These are phyloP conservation scores for Caenorhabditis sp. DNA, from an alignment of 2,888 invertebrate genomes.

Conservation along the genomic window DNA sequence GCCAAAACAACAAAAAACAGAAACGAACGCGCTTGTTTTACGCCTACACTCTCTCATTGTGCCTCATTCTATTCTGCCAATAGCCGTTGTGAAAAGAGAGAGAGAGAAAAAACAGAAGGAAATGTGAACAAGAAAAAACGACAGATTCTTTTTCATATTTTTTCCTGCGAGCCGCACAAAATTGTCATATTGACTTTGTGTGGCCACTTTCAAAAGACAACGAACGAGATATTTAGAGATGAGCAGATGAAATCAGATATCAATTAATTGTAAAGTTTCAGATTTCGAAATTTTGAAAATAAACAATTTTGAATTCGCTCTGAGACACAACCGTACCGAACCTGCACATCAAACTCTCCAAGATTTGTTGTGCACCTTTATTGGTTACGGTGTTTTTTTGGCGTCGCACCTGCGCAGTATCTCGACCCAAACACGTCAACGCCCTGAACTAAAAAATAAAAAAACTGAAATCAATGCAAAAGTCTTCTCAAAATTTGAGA, in stretches of 20 bases:
- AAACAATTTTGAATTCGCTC: too few relatives aligned
- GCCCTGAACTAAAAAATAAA: too few relatives aligned
- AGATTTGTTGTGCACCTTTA: too few relatives aligned
- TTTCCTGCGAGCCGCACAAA: not conserved
- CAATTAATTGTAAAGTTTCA: too few relatives aligned
- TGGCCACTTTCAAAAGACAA: not conserved
- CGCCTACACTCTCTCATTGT: not conserved
- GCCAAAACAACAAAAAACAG: not conserved
- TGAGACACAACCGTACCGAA: too few relatives aligned
- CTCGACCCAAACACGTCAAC: too few relatives aligned
- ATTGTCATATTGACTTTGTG: not conserved
- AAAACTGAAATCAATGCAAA: too few relatives aligned
- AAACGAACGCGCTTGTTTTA: not conserved
- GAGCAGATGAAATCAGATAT: not conserved
- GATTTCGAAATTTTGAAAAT: too few relatives aligned
- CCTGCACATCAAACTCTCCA: too few relatives aligned
- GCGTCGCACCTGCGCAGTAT: too few relatives aligned
- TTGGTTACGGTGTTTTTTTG: too few relatives aligned
- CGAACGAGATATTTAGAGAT: not conserved
- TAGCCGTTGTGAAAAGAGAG: not conserved
- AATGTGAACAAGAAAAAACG: not conserved
- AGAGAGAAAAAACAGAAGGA: not conserved
- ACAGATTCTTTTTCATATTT: not conserved
- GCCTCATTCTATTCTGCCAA: not conserved
- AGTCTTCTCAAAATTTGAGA: too few relatives aligned